phyloP scores from a whole-genome alignment of 2,797 vertebrate species.

The Nasua narica region DNA sequence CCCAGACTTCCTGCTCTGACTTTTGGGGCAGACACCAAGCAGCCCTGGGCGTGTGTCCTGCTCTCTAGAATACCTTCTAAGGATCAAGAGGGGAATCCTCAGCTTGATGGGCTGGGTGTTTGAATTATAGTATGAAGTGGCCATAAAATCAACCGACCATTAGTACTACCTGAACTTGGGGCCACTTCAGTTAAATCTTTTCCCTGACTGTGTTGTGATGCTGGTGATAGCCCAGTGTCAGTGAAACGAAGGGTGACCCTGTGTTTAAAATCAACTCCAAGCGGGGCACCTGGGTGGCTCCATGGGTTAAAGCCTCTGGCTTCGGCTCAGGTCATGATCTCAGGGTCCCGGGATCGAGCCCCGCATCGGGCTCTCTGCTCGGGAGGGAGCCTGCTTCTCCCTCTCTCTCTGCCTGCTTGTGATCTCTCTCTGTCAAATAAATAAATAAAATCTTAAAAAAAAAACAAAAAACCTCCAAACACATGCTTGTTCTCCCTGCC shows the following conservation, averaged over 20 bases:
- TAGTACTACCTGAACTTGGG: neutral
- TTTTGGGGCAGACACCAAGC: constrained; percentile 67
- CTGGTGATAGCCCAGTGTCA: neutral
- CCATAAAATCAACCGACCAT: neutral
- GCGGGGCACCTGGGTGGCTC: too few relatives aligned
- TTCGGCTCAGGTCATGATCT: too few relatives aligned
- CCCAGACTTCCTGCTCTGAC: constrained; percentile 38
- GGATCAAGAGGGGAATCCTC: neutral
- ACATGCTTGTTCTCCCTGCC: neutral
- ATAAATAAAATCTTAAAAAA: too few relatives aligned
- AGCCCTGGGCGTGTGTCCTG: constrained; percentile 53
- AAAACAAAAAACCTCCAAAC: too few relatives aligned
- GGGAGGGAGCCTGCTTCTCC: too few relatives aligned
- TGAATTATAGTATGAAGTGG: neutral
- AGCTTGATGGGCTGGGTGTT: neutral
- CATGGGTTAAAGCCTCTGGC: too few relatives aligned
- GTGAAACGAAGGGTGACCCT: neutral
- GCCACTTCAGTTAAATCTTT: neutral
- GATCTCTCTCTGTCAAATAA: too few relatives aligned
- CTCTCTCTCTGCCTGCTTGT: too few relatives aligned
- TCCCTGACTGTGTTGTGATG: fast-evolving
- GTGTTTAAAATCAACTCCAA: neutral
- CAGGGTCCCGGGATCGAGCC: too few relatives aligned
- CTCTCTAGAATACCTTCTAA: constrained; percentile 53
- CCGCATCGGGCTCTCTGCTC: too few relatives aligned